These are phyloP conservation scores for Pimpla rufipes DNA, from an alignment of 2,888 invertebrate genomes.

Conservation along the genomic window DNA sequence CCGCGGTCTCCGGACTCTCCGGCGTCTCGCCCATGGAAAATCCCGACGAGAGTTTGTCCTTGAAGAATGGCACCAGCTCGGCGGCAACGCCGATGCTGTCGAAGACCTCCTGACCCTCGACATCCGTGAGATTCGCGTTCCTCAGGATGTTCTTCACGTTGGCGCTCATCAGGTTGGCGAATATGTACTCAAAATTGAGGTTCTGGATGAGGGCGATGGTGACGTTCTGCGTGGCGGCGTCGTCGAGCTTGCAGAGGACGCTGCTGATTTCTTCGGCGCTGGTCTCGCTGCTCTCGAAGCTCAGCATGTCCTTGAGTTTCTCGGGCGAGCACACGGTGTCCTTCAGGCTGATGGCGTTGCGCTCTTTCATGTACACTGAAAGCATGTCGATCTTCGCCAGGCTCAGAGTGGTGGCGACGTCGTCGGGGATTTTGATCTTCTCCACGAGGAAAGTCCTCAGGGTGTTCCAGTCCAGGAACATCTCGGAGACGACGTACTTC, in stretches of 20 bases:
- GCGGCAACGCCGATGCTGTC: constrained; percentile 85
- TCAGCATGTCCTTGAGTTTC: constrained; percentile 79
- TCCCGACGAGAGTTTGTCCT: constrained; percentile 76
- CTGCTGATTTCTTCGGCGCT: constrained; percentile 83
- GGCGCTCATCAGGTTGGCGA: constrained; percentile 84
- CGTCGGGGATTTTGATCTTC: constrained; percentile 75
- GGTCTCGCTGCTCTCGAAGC: constrained; percentile 73
- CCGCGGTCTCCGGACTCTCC: constrained; percentile 26
- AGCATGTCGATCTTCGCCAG: constrained; percentile 81
- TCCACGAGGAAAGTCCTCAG: constrained; percentile 78
- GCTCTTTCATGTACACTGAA: constrained; percentile 80
- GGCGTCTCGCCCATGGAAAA: constrained; percentile 52
- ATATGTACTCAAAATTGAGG: constrained; percentile 84
- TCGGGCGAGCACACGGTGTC: constrained; percentile 81
- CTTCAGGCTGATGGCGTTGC: constrained; percentile 76
- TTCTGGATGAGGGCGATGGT: constrained; percentile 85
- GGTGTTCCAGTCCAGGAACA: constrained; percentile 82
- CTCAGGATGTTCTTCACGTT: constrained; percentile 86
- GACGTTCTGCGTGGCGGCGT: constrained; percentile 84
- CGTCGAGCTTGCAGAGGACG: constrained; percentile 86
- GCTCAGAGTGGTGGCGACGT: constrained; percentile 75
- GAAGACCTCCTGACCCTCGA: constrained; percentile 85
- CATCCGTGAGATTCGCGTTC: constrained; percentile 86
- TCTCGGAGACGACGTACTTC: constrained; percentile 82
- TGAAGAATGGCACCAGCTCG: constrained; percentile 85